Evolutionary conservation across 2,113 vertebrate genomes (phyloP).

Genomic region (Bujurquina vittata): DNA sequence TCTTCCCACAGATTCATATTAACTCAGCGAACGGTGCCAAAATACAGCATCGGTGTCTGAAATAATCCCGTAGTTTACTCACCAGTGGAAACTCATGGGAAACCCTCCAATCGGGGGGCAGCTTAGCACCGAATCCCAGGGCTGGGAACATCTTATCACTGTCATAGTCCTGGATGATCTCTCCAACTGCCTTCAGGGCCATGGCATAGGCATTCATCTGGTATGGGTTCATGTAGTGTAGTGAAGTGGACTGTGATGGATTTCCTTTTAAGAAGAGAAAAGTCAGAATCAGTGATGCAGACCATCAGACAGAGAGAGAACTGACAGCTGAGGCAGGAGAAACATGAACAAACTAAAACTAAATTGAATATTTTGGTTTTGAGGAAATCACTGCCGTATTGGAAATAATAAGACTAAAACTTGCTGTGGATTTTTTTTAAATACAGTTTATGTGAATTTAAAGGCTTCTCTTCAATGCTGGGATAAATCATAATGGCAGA

Average conservation of each 20-base stretch:
- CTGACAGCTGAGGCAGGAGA: constrained; percentile 31
- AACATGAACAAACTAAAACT: neutral
- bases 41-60: neutral
- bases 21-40: neutral
- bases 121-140: constrained; percentile 92
- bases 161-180: constrained; percentile 97
- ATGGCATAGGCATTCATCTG: constrained; percentile 95
- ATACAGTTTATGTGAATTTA: neutral
- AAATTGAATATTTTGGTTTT: constrained; percentile 26
- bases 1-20: neutral
- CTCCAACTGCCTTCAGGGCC: constrained; percentile 92
- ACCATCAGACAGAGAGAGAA: constrained; percentile 18
- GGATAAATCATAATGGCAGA: no score
- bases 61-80: constrained; percentile 47
- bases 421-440: neutral
- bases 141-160: constrained; percentile 96
- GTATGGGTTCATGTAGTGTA: constrained; percentile 97
- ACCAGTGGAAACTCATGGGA: constrained; percentile 95
- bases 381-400: neutral
- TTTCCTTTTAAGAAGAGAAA: constrained; percentile 80
- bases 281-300: constrained; percentile 55
- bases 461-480: fast-evolving
- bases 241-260: constrained; percentile 92
- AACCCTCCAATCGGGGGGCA: constrained; percentile 90
- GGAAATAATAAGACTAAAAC: neutral